Conservation (phyloP, 2,888 invertebrate genomes). For the Campaea margaritaria region DNA sequence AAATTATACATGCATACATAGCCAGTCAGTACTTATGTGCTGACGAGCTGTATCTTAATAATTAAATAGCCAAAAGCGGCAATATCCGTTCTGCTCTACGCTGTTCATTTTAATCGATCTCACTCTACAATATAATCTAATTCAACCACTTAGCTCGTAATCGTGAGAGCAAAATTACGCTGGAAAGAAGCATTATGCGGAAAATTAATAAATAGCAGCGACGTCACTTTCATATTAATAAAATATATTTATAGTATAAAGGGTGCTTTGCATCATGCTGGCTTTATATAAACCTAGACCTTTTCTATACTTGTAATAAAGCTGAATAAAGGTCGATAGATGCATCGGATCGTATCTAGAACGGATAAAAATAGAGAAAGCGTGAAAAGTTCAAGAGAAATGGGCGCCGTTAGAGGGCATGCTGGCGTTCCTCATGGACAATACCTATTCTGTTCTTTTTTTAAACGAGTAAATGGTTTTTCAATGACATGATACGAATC, state of each 20-base stretch:
- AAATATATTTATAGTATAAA: constrained; percentile 32
- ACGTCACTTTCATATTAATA: constrained; percentile 13
- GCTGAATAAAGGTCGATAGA: constrained; percentile 36
- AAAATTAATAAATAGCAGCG: constrained; percentile 13
- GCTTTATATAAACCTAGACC: constrained; percentile 36
- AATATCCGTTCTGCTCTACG: no score
- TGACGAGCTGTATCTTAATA: no score
- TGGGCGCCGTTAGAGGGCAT: no score
- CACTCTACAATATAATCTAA: constrained; percentile 12
- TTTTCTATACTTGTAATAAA: constrained; percentile 27
- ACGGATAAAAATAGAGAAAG: constrained; percentile 31
- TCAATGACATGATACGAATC: no score
- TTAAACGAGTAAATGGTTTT: no score
- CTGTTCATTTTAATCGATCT: no score
- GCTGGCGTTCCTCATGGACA: no score
- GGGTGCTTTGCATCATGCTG: constrained; percentile 26
- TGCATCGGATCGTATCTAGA: constrained; percentile 36
- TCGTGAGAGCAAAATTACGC: background rate
- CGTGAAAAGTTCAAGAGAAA: constrained; percentile 24
- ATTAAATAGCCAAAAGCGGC: no score
- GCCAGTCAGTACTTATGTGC: no score
- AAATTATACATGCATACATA: no score
- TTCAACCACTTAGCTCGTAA: constrained; percentile 4
- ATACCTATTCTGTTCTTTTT: no score
- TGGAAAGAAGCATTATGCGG: background rate